phyloP scores from a whole-genome alignment of 2,888 invertebrate species.

The Andrena flavipes region DNA sequence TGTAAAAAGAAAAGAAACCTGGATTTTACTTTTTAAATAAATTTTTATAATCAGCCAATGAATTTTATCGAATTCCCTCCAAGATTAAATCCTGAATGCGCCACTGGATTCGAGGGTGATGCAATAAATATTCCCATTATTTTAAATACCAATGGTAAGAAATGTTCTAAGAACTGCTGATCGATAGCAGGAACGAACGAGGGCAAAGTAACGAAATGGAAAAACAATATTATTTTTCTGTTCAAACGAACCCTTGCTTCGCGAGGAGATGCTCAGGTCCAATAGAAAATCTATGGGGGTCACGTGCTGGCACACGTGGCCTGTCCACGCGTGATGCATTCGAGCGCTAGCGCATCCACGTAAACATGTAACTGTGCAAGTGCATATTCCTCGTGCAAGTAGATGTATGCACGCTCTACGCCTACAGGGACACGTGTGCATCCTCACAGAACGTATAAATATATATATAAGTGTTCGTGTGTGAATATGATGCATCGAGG shows the following conservation, averaged over 20 bases:
- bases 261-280: conserved; percentile 65
- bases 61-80: too few species aligned
- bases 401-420: conserved; percentile 50
- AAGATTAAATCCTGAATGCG: too few species aligned
- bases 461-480: conserved; percentile 26
- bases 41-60: too few species aligned
- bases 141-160: too few species aligned
- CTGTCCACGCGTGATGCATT: conserved; percentile 68
- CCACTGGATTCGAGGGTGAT: too few species aligned
- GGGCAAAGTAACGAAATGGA: conserved; percentile 63
- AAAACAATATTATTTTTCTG: conserved; percentile 78
- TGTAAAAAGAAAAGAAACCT: too few species aligned
- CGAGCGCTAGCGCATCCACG: conserved; percentile 60
- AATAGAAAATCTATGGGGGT: conserved; percentile 68
- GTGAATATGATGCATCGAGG: conserved; percentile 54
- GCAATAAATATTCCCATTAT: too few species aligned
- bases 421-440: conserved; percentile 63
- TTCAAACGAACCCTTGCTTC: conserved; percentile 72
- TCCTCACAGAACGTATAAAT: conserved; percentile 42
- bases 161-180: neutral
- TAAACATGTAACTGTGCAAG: conserved; percentile 68
- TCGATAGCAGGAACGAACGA: neutral
- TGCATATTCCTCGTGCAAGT: conserved; percentile 46
- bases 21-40: too few species aligned
- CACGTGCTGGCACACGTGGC: conserved; percentile 78